These are phyloP conservation scores for Ypsolopha scabrella DNA, from an alignment of 2,888 invertebrate genomes.

Conservation along the genomic window DNA sequence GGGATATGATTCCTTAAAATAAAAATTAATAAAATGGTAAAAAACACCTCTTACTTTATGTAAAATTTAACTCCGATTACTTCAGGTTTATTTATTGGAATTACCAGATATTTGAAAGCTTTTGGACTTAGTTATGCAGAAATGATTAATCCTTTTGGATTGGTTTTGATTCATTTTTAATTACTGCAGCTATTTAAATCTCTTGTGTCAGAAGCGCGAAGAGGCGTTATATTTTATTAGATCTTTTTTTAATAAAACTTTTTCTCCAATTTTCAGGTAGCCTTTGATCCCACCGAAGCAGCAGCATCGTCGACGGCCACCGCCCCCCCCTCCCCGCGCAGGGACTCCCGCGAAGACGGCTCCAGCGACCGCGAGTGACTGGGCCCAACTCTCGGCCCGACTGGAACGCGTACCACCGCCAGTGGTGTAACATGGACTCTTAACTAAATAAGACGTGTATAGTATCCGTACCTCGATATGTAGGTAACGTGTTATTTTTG, in stretches of 20 bases:
- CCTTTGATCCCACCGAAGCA: neutral
- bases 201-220: too few species aligned
- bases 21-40: too few species aligned
- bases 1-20: too few species aligned
- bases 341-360: neutral
- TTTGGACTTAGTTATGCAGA: too few species aligned
- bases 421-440: neutral
- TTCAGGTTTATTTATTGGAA: too few species aligned
- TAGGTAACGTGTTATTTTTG: neutral
- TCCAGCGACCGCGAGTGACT: constrained; percentile 1
- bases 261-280: constrained; percentile 1
- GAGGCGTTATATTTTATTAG: neutral
- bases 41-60: too few species aligned
- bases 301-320: neutral
- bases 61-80: too few species aligned
- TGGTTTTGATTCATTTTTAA: too few species aligned
- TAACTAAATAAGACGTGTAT: neutral
- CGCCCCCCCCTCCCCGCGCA: neutral
- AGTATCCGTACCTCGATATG: neutral
- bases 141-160: too few species aligned
- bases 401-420: neutral
- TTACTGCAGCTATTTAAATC: too few species aligned
- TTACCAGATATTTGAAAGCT: too few species aligned
- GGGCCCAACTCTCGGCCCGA: too few species aligned
- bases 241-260: neutral